Percentiles rank a stretch among this genome's conserved stretches.
phyloP scores from a whole-genome alignment of 2,113 vertebrate species.

The Rhagologus leucostigma region DNA sequence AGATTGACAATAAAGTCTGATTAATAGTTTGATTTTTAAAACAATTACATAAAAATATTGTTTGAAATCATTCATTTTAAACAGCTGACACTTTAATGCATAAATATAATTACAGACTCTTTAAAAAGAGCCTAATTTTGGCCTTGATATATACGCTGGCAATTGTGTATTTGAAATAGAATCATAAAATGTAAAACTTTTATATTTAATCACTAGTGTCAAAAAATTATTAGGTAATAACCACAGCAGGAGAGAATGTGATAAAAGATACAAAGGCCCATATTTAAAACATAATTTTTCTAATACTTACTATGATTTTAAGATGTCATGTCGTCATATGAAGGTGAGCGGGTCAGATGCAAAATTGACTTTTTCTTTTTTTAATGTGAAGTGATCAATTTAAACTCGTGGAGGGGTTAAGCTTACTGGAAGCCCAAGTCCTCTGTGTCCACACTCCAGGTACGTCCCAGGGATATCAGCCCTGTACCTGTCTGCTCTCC shows the following conservation, averaged over 20 bases:
- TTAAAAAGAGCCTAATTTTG: constrained; percentile 69
- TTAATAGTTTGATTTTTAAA: constrained; percentile 73
- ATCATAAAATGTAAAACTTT: constrained; percentile 80
- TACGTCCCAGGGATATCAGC: constrained; percentile 9
- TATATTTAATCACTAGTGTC: constrained; percentile 77
- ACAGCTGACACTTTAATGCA: constrained; percentile 73
- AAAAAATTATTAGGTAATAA: constrained; percentile 82
- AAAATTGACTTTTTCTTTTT: constrained; percentile 70
- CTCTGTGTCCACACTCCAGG: constrained; percentile 29
- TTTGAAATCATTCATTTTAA: constrained; percentile 71
- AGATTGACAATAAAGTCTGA: constrained; percentile 62
- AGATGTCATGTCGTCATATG: constrained; percentile 76
- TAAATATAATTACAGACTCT: constrained; percentile 74
- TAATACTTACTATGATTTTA: constrained; percentile 77
- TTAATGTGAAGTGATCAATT: constrained; percentile 68
- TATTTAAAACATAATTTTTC: constrained; percentile 79
- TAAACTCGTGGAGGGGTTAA: constrained; percentile 62
- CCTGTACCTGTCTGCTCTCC: neutral
- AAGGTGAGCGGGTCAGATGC: constrained; percentile 69
- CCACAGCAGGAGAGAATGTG: constrained; percentile 66
- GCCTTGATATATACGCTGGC: constrained; percentile 74
- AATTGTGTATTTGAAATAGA: constrained; percentile 79
- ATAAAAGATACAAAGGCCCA: constrained; percentile 76
- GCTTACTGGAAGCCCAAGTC: constrained; percentile 64
- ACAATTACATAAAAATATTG: constrained; percentile 77